Conservation (phyloP, 2,113 vertebrate genomes). For the Myodes glareolus region DNA sequence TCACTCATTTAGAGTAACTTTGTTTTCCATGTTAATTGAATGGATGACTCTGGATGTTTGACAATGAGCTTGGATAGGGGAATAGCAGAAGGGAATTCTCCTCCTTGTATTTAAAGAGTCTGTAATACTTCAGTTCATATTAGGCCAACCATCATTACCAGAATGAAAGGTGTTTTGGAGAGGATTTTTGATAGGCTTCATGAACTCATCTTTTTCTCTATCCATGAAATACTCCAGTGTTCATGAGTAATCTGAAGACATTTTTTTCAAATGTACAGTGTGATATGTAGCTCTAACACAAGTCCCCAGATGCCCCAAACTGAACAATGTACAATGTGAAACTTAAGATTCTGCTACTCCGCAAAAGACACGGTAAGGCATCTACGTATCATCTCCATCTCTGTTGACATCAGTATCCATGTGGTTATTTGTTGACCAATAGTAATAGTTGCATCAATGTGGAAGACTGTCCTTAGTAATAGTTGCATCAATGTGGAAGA, state of each 20-base stretch:
- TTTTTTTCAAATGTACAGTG: not conserved
- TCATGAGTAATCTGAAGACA: not conserved
- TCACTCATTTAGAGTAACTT: constrained; percentile 62
- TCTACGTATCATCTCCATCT: not conserved
- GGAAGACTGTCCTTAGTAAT: too few relatives aligned
- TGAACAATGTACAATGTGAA: not conserved
- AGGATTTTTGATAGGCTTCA: not conserved
- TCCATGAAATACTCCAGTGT: not conserved
- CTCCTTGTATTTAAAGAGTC: not conserved
- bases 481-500: not conserved
- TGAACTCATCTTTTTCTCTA: not conserved
- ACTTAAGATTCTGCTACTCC: not conserved
- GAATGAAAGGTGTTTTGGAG: not conserved
- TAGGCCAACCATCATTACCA: not conserved
- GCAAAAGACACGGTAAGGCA: not conserved
- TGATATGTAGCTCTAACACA: not conserved
- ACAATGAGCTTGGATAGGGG: constrained; percentile 37
- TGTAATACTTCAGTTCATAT: not conserved
- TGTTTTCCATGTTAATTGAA: constrained; percentile 73
- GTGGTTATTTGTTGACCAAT: not conserved
- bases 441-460: not conserved
- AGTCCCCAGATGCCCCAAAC: not conserved
- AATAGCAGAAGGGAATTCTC: not conserved
- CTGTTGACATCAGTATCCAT: not conserved
- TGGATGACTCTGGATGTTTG: constrained; percentile 52